phyloP scores from a whole-genome alignment of 2,888 invertebrate genomes.

The Empis livida region DNA sequence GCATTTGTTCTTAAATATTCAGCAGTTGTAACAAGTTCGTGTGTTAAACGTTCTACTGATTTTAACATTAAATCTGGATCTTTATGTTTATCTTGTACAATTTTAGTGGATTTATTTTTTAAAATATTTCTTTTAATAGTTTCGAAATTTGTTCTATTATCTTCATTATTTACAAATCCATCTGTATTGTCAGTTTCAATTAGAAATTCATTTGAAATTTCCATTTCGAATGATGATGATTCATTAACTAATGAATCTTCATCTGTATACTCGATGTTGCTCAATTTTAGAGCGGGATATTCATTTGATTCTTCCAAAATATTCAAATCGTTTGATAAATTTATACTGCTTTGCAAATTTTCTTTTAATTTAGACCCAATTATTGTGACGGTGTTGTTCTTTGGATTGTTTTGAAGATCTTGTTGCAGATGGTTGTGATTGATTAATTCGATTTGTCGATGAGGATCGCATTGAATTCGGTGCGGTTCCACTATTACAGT shows the following conservation, averaged over 20 bases:
- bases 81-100: constrained; percentile 35
- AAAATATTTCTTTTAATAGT: no score
- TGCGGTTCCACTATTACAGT: constrained; percentile 7
- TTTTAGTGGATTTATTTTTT: background rate
- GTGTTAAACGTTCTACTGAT: constrained; percentile 50
- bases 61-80: constrained; percentile 57
- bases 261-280: constrained; percentile 25
- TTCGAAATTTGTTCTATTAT: no score
- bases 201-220: constrained; percentile 38
- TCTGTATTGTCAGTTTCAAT: constrained; percentile 28
- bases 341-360: constrained; percentile 17
- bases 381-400: constrained; percentile 13
- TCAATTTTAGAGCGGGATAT: constrained; percentile 34
- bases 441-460: constrained; percentile 13
- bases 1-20: constrained; percentile 41
- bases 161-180: no score
- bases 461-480: constrained; percentile 16
- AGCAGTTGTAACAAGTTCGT: constrained; percentile 50
- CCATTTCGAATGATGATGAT: constrained; percentile 34
- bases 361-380: constrained; percentile 15
- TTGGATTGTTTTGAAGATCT: constrained; percentile 10
- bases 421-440: constrained; percentile 10
- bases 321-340: constrained; percentile 20
- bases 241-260: constrained; percentile 34
- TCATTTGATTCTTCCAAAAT: constrained; percentile 34